These are phyloP conservation scores for Rhinolophus ferrumequinum DNA, from an alignment of 2,113 vertebrate species.

Conservation along the genomic window DNA sequence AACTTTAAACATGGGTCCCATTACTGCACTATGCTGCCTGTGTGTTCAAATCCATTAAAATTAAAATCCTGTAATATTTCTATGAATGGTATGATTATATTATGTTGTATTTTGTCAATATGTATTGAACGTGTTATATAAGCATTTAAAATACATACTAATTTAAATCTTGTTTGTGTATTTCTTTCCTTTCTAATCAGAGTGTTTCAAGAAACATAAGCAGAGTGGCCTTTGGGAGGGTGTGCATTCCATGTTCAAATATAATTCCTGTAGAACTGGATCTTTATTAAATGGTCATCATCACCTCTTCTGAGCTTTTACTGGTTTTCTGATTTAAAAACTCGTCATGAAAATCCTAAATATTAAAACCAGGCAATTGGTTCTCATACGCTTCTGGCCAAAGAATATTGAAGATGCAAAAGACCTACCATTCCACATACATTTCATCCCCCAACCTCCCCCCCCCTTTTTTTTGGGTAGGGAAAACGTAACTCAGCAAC, in stretches of 20 bases:
- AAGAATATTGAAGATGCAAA: not conserved
- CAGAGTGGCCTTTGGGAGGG: not conserved
- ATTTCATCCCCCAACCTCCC: not conserved
- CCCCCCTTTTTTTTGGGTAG: not conserved
- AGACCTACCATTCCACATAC: not conserved
- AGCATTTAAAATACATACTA: not conserved
- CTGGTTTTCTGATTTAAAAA: conserved; percentile 23
- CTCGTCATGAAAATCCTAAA: not conserved
- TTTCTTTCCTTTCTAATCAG: not conserved
- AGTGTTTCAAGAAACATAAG: not conserved
- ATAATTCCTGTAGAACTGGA: not conserved
- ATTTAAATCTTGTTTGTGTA: not conserved
- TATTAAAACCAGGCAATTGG: not conserved
- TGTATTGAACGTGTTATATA: not conserved
- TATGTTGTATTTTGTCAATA: not conserved
- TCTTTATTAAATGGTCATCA: not conserved
- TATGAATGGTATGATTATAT: not conserved
- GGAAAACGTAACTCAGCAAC: not conserved
- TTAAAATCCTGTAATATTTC: not conserved
- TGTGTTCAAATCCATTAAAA: not conserved
- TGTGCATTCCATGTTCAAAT: not conserved
- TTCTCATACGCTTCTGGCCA: not conserved
- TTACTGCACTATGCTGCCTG: not conserved
- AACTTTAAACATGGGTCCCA: not conserved
- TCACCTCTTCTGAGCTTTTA: not conserved